phyloP scores from a whole-genome alignment of 2,797 vertebrate genomes.

The Tenualosa ilisha region DNA sequence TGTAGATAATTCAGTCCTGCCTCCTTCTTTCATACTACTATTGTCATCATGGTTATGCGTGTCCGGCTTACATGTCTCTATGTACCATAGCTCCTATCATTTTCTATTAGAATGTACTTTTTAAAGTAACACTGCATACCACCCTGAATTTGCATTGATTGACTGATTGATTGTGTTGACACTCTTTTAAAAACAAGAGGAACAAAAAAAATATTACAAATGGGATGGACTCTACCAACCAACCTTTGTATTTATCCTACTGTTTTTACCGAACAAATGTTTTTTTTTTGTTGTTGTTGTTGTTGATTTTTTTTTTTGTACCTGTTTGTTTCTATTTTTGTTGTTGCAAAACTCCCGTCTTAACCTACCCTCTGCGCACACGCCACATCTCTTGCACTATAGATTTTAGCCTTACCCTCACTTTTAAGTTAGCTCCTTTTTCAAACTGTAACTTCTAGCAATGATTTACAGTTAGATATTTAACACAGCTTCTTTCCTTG shows the following conservation, averaged over 20 bases:
- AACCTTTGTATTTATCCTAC: slow-evolving; percentile 82
- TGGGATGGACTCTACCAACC: slow-evolving; percentile 69
- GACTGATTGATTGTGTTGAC: slow-evolving; percentile 66
- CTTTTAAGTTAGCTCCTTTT: slow-evolving; percentile 51
- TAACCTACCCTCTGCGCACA: slow-evolving; percentile 67
- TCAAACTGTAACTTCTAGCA: slow-evolving; percentile 70
- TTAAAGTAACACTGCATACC: slow-evolving; percentile 72
- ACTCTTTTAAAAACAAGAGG: slow-evolving; percentile 63
- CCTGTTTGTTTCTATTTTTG: slow-evolving; percentile 50
- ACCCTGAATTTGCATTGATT: slow-evolving; percentile 66
- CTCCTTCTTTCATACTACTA: slow-evolving; percentile 71
- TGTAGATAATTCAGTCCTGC: slow-evolving; percentile 78
- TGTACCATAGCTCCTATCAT: slow-evolving; percentile 77
- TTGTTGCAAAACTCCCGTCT: slow-evolving; percentile 67
- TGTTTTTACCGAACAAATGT: slow-evolving; percentile 83
- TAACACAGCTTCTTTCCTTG: slow-evolving; percentile 64
- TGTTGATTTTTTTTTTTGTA: slow-evolving; percentile 63
- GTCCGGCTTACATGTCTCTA: slow-evolving; percentile 71
- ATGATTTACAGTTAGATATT: slow-evolving; percentile 75
- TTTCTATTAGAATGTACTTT: slow-evolving; percentile 80
- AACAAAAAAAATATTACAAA: slow-evolving; percentile 52
- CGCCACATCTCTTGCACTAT: slow-evolving; percentile 69
- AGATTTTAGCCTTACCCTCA: slow-evolving; percentile 60
- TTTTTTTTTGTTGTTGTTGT: slow-evolving; percentile 59
- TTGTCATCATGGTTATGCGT: slow-evolving; percentile 68